Evolutionary conservation across 1,140 invertebrate genomes (phyloP).

Genomic region (Heliconius melpomene): DNA sequence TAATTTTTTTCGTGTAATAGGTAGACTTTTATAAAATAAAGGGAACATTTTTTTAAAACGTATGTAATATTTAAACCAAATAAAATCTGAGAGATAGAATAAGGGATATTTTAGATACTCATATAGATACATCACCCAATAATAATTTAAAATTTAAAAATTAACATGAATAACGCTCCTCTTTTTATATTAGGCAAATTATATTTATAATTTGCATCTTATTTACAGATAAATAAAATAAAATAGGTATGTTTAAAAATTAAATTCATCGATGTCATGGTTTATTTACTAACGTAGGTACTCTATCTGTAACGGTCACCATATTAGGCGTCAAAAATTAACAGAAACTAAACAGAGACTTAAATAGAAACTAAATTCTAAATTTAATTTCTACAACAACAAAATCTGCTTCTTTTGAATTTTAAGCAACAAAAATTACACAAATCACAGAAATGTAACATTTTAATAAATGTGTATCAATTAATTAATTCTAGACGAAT

Average conservation of each 20-base stretch:
- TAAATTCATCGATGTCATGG: no score
- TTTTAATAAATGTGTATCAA: not conserved
- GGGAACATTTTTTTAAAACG: not conserved
- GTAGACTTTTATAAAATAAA: not conserved
- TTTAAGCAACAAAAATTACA: not conserved
- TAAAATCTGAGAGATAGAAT: no score
- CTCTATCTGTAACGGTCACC: no score
- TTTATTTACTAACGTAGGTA: no score
- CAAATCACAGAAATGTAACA: not conserved
- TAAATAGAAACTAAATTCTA: no score
- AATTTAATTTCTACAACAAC: not conserved
- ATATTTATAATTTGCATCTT: not conserved
- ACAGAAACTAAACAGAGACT: no score
- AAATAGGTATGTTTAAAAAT: no score
- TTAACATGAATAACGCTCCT: not conserved
- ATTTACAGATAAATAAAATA: no score
- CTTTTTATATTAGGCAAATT: not conserved
- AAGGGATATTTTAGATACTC: not conserved
- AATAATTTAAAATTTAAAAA: not conserved
- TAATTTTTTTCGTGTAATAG: not conserved
- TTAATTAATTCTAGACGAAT: not conserved
- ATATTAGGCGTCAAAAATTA: no score
- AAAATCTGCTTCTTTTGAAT: not conserved
- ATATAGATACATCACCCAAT: not conserved
- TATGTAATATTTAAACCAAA: no score